Conservation (phyloP, 2,888 invertebrate species). For the Leucophenga maculata region DNA sequence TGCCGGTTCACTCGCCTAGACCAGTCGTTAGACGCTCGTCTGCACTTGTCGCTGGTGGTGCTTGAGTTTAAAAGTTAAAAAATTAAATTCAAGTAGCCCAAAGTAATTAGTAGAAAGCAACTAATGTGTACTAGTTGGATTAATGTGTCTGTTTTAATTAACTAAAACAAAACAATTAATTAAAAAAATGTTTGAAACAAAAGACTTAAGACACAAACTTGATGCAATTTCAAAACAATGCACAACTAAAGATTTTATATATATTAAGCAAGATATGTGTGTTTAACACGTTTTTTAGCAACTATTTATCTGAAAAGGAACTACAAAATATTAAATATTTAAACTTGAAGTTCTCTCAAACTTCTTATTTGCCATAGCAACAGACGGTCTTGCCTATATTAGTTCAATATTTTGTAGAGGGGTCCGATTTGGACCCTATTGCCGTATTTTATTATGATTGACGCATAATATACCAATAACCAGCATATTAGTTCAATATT, state of each 20-base stretch:
- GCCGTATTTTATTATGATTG: too few relatives aligned
- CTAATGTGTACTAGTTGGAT: neutral
- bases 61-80: constrained; percentile 51
- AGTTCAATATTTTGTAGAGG: too few relatives aligned
- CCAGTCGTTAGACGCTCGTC: neutral
- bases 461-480: too few relatives aligned
- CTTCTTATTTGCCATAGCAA: too few relatives aligned
- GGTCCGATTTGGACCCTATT: too few relatives aligned
- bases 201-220: constrained; percentile 37
- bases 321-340: neutral
- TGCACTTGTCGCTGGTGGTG: constrained; percentile 16
- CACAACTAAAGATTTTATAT: too few relatives aligned
- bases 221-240: neutral
- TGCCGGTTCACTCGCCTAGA: constrained; percentile 1
- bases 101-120: constrained; percentile 10
- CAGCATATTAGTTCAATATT: too few relatives aligned
- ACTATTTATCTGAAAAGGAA: too few relatives aligned
- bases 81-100: constrained; percentile 34
- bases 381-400: too few relatives aligned
- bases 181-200: constrained; percentile 36
- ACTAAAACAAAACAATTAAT: constrained; percentile 53
- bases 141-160: constrained; percentile 8
- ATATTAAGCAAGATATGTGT: neutral
- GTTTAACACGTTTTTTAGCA: too few relatives aligned
- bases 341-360: too few relatives aligned